Base-by-base conservation (phyloP, 2,888 invertebrate genomes). In the Eupithecia vulgata region DNA sequence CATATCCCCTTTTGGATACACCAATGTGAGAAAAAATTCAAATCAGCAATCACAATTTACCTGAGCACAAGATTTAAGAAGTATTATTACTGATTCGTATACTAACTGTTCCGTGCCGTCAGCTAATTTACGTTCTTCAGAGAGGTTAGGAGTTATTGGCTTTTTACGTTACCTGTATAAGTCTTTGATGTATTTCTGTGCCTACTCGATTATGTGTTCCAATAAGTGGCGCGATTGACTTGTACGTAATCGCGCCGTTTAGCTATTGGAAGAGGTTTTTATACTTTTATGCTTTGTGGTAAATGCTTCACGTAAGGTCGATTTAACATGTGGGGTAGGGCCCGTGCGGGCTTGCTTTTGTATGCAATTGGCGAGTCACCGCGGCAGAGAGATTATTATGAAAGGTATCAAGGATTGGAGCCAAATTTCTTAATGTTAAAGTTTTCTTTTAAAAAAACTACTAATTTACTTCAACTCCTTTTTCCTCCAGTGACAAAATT, bases 131-230 rank as follows among this genome's bases (percentile, higher is more conserved):
- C 65, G 68, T 66, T 69, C 15, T 35, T 66, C 68, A 30, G 59
- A 61, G 61, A 70, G 70, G 70, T 70, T 67, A 70, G 40, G 68
- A 73, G 62, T 70, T 73, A 70, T 73, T 70, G 67, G 67, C 69
- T 73, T 67, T 70, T 73, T 67, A 52, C 61, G 69, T 66, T 65
- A 61, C 37, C 57, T 70, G 34, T 21, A 37, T 35, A n/a, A 7
- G 40, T 57, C 67, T 73, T 73, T 73, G 73, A 73, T 62, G 67
- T 62, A 62, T 6, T 30, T 25, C n/a, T 34, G 45, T 5, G n/a
- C n/a, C 48, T 61, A 64, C 42, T 62, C 67, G 62, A 73, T 70
- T 70, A 67, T 73, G 62, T 73, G 67, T 57, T 65, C 68, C 68
- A 66, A 66, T 69, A 69, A 72, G 42, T 68, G 40, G 40, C 5